These are phyloP conservation scores for Hyperopisus bebe DNA, from an alignment of 2,113 vertebrate species.

Conservation along the genomic window DNA sequence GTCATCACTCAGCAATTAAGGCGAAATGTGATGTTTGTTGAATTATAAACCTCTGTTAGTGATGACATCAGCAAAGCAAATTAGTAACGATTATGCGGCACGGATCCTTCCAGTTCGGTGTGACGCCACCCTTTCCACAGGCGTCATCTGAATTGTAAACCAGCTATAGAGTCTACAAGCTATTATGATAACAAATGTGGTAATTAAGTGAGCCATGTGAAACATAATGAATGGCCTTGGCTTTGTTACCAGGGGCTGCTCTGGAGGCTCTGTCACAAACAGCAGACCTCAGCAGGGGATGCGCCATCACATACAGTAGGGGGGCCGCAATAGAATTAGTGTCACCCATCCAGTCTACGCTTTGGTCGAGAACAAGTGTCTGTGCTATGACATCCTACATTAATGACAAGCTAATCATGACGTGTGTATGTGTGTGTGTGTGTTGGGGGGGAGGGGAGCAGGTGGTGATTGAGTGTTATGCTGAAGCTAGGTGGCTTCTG, in stretches of 20 bases:
- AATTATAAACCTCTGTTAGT: background rate
- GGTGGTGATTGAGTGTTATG: background rate
- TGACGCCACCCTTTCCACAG: background rate
- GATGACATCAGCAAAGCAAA: slow-evolving; percentile 12
- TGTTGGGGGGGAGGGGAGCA: background rate
- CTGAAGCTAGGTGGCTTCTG: background rate
- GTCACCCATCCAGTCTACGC: background rate
- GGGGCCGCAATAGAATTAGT: background rate
- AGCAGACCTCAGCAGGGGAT: background rate
- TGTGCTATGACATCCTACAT: background rate
- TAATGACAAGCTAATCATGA: background rate
- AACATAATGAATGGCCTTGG: slow-evolving; percentile 5
- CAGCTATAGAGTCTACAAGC: background rate
- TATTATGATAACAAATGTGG: slow-evolving; percentile 8
- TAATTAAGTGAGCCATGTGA: slow-evolving; percentile 1
- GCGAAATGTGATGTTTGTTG: slow-evolving; percentile 7
- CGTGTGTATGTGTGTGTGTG: background rate
- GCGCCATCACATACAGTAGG: background rate
- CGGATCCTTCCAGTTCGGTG: background rate
- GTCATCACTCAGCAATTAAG: background rate
- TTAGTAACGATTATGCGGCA: slow-evolving; percentile 2
- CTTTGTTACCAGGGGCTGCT: background rate
- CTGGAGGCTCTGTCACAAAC: background rate
- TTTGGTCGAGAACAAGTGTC: background rate
- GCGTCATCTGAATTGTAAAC: slow-evolving; percentile 2